Evolutionary conservation across 2,888 invertebrate species (phyloP).

Genomic region (Caenorhabditis afra): DNA sequence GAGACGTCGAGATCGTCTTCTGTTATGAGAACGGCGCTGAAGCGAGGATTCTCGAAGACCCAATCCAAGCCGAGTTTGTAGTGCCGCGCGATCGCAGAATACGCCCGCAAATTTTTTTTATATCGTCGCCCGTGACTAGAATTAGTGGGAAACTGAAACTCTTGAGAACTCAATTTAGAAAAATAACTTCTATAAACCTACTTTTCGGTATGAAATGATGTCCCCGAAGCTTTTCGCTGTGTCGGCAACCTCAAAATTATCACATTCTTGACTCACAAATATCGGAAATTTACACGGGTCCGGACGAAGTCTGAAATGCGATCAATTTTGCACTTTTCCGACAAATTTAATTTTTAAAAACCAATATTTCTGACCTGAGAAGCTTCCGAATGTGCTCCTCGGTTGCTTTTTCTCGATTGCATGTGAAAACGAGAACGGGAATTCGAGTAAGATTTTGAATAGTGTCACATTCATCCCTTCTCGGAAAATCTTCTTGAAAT

Average conservation of each 20-base stretch:
- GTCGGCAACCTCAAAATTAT: conserved; percentile 89
- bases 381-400: neutral
- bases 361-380: neutral
- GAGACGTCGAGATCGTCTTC: conserved; percentile 10
- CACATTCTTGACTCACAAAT: conserved; percentile 96
- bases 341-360: neutral
- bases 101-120: neutral
- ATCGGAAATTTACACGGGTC: conserved; percentile 87
- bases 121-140: neutral
- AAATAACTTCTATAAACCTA: neutral
- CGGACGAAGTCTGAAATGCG: neutral
- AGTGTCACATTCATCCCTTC: neutral
- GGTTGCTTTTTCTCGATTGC: neutral
- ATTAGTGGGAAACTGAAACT: neutral
- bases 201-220: neutral
- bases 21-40: neutral
- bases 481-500: neutral
- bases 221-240: conserved; percentile 88
- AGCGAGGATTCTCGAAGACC: conserved; percentile 1
- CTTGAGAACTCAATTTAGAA: neutral
- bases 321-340: neutral
- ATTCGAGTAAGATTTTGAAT: neutral
- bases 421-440: conserved; percentile 1
- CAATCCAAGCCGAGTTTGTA: conserved; percentile 9
- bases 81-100: neutral